Evolutionary conservation across 2,797 vertebrate species (phyloP).

Genomic region (Hippocampus kuda): DNA sequence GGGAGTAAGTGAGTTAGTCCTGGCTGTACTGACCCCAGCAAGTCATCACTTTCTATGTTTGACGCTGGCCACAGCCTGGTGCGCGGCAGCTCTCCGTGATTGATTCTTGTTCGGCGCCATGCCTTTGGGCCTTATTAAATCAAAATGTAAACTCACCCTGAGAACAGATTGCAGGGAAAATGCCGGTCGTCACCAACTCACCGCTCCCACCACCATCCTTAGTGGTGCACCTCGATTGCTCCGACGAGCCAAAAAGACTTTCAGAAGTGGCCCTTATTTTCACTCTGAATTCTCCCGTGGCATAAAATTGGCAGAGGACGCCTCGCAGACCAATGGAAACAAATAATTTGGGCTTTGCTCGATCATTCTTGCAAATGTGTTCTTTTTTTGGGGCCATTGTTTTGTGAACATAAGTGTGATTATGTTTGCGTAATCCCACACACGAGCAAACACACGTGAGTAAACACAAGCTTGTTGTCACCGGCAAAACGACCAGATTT

Average conservation of each 20-base stretch:
- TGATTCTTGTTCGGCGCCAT: slow-evolving; percentile 64
- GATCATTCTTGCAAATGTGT: background rate
- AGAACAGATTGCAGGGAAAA: slow-evolving; percentile 64
- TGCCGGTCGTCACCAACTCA: slow-evolving; percentile 49
- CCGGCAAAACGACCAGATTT: background rate
- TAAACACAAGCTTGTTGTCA: background rate
- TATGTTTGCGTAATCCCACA: background rate
- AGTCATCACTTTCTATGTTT: slow-evolving; percentile 30
- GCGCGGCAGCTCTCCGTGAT: slow-evolving; percentile 48
- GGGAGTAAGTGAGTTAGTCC: slow-evolving; percentile 15
- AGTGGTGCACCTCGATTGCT: slow-evolving; percentile 49
- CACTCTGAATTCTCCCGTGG: slow-evolving; percentile 11
- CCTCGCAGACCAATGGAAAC: background rate
- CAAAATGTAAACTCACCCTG: slow-evolving; percentile 65
- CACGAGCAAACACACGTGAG: background rate
- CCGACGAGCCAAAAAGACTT: slow-evolving; percentile 58
- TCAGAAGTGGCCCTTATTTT: slow-evolving; percentile 12
- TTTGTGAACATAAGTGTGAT: background rate
- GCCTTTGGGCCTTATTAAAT: slow-evolving; percentile 69
- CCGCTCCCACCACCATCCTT: slow-evolving; percentile 11
- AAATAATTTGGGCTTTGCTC: background rate
- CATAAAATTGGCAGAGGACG: background rate
- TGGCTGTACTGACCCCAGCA: slow-evolving; percentile 30
- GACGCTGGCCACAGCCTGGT: slow-evolving; percentile 30
- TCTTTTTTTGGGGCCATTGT: background rate